Evolutionary conservation across 2,888 invertebrate genomes (phyloP), one percentile per base, ranked within the genome.

Genomic region (Penaeus monodon): DNA sequence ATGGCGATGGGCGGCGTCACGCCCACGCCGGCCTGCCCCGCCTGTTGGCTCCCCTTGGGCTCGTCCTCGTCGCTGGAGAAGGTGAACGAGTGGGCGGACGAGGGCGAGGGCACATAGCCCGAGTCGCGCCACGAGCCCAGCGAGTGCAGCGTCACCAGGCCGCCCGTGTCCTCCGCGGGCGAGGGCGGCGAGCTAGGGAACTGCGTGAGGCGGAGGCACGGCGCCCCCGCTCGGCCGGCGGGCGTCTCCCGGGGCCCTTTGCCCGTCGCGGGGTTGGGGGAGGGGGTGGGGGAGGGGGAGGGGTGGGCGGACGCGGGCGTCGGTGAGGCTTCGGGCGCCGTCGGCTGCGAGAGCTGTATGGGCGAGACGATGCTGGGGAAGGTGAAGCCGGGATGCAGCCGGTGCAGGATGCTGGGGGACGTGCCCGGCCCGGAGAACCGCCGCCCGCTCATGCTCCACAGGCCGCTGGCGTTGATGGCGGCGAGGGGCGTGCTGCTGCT

Each of bases 61-160:
- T 87, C 87, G 20, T 87, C 87, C 66, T 87, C 87, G 24, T 87
- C 87, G 80, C 87, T 87, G 29, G 87, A 78, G 65, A 84, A 87
- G 20, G 87, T 84, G 74, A 87, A 87, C 7, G 84, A 87, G 38
- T 63, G 44, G 38, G 80, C 65, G 27, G 84, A 87, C 24, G 87
- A 79, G 27, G 87, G 87, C 8, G 87, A 87, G 24, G 87, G 87
- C 3, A 73, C 74, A 29, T 87, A 87, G 20, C 87, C 87, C 1
- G 87, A 87, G 74, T 87, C 87, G 24, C 44, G 73, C 29, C 80
- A 64, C 14, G 57, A 63, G 24, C 80, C 44, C 10, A 87, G 84
- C 6, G 87, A 87, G 27, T 87, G 83, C 49, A 87, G 84, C 20
- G 87, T 87, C 29, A 87, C 70, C 79, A 87, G 27, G 33, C 73